A percentile compares a stretch with the other conserved stretches of the same genome.
Conservation (phyloP, 2,113 vertebrate genomes). For the Passer domesticus region DNA sequence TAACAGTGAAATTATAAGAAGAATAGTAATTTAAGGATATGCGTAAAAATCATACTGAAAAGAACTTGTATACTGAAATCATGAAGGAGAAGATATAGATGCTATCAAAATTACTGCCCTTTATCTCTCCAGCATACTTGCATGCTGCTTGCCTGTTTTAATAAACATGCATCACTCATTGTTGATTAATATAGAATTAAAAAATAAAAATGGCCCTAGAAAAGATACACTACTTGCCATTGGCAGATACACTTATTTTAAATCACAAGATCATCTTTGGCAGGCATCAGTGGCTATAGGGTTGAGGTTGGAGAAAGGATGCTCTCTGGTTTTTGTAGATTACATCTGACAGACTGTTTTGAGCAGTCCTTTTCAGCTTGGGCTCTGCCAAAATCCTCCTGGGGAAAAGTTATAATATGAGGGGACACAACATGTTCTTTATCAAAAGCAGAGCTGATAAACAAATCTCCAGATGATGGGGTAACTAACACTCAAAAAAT, state of each 20-base stretch:
- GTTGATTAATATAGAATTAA: background rate
- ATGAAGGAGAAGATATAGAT: background rate
- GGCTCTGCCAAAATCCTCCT: background rate
- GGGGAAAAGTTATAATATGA: background rate
- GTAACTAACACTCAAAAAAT: background rate
- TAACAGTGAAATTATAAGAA: background rate
- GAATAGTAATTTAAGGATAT: background rate
- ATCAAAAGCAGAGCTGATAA: background rate
- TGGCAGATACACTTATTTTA: background rate
- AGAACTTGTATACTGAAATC: background rate
- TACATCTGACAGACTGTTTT: background rate
- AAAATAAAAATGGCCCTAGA: background rate
- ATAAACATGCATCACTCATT: background rate
- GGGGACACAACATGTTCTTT: background rate
- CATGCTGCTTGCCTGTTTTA: background rate
- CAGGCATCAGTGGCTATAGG: background rate
- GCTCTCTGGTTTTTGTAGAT: background rate
- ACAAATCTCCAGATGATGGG: background rate
- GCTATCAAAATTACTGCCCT: background rate
- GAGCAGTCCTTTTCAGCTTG: background rate
- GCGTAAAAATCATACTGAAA: background rate
- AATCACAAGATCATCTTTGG: background rate
- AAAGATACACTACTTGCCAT: background rate
- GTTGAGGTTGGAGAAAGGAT: background rate
- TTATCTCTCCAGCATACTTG: background rate